A percentile compares a stretch with the other conserved stretches of the same genome.
These are phyloP conservation scores for Lordiphosa mommai DNA, from an alignment of 1,140 invertebrate genomes.

Conservation along the genomic window DNA sequence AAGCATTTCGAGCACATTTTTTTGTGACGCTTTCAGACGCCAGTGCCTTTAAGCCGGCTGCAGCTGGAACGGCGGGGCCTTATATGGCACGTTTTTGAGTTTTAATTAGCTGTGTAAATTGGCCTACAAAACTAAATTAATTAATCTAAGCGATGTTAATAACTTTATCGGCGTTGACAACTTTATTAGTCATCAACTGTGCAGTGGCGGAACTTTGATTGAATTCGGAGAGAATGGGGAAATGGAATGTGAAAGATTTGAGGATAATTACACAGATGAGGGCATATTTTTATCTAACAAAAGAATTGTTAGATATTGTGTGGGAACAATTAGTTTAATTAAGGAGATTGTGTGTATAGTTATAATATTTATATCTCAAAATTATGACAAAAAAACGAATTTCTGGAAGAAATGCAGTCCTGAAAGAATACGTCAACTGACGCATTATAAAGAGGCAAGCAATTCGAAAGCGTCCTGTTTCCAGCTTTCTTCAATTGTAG, in stretches of 20 bases:
- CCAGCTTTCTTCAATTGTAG: no score
- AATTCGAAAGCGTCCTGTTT: no score
- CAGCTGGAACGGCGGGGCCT: neutral
- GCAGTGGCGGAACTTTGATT: conserved; percentile 23
- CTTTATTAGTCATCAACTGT: conserved; percentile 32
- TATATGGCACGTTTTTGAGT: conserved; percentile 4
- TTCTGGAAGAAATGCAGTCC: no score
- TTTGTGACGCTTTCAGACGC: conserved; percentile 13
- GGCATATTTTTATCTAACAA: neutral
- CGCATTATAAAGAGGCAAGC: no score
- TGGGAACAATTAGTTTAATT: no score
- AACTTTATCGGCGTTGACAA: conserved; percentile 58
- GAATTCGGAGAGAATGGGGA: neutral
- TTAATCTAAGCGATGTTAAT: conserved; percentile 53
- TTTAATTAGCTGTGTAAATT: conserved; percentile 46
- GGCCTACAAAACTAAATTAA: conserved; percentile 55
- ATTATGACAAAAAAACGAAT: no score
- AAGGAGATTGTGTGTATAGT: no score
- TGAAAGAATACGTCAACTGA: no score
- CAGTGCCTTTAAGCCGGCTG: conserved; percentile 27
- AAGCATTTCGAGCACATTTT: conserved; percentile 45
- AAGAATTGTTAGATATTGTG: no score
- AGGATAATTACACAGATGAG: neutral
- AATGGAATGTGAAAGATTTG: conserved; percentile 9
- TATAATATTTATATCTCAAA: no score